Conservation (phyloP, 1,140 invertebrate species). For the Kradibia gibbosae region DNA sequence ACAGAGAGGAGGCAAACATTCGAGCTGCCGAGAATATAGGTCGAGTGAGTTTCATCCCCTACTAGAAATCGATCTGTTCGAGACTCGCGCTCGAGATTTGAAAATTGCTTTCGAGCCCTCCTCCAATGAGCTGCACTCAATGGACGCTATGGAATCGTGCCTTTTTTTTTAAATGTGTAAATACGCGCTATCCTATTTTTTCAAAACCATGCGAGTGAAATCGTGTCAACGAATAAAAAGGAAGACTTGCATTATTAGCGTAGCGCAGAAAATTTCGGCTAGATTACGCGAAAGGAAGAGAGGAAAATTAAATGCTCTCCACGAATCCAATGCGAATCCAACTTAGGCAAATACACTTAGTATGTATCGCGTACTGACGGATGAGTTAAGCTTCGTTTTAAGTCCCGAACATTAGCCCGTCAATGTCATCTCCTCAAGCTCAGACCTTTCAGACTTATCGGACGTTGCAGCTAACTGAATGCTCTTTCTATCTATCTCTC, state of each 20-base stretch:
- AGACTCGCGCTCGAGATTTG: neutral
- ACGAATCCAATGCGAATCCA: slow-evolving; percentile 43
- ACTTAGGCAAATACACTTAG: slow-evolving; percentile 63
- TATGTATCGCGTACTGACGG: slow-evolving; percentile 71
- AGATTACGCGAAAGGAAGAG: slow-evolving; percentile 32
- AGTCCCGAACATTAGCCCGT: slow-evolving; percentile 69
- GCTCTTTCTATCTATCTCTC: slow-evolving; percentile 34
- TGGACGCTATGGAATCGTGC: too few relatives aligned
- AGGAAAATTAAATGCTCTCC: slow-evolving; percentile 43
- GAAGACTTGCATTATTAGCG: neutral
- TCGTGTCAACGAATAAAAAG: too few relatives aligned
- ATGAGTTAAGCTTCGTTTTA: slow-evolving; percentile 71
- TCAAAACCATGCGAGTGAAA: too few relatives aligned
- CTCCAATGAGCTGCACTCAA: neutral
- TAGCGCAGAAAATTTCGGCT: slow-evolving; percentile 18
- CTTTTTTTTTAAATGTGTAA: too few relatives aligned
- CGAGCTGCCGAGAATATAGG: slow-evolving; percentile 27
- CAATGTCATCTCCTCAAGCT: slow-evolving; percentile 72
- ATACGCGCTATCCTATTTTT: too few relatives aligned
- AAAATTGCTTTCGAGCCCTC: neutral
- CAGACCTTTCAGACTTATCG: slow-evolving; percentile 71
- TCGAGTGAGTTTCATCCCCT: slow-evolving; percentile 28
- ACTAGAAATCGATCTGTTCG: slow-evolving; percentile 25
- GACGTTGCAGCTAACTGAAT: slow-evolving; percentile 62
- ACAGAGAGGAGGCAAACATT: neutral